Evolutionary conservation across 2,797 vertebrate genomes (phyloP).

Genomic region (Malurus leucopterus): DNA sequence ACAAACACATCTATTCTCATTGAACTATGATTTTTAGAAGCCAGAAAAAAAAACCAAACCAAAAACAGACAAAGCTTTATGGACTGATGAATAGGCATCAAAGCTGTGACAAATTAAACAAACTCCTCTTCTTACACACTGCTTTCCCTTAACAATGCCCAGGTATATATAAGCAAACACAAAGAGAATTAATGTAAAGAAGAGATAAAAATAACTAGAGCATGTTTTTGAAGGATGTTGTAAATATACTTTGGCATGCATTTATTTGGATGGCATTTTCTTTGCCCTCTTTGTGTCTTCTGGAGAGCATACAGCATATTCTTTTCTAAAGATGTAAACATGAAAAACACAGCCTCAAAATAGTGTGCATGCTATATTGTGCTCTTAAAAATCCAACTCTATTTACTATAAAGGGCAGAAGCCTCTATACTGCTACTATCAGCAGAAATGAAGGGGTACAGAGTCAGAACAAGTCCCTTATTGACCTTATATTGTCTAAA

Average conservation of each 20-base stretch:
- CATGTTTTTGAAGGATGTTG: background rate
- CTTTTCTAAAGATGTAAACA: constrained; percentile 1
- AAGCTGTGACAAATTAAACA: background rate
- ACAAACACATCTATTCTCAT: background rate
- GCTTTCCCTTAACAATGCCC: background rate
- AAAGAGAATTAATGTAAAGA: background rate
- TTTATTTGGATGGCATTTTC: constrained; percentile 26
- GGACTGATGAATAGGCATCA: background rate
- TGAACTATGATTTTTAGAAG: background rate
- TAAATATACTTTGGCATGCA: constrained; percentile 1
- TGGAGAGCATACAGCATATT: background rate
- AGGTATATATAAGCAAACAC: background rate
- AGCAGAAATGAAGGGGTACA: constrained; percentile 31
- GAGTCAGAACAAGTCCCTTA: constrained; percentile 31
- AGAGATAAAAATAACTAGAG: background rate
- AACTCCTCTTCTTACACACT: background rate
- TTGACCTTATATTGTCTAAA: constrained; percentile 38
- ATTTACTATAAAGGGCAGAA: background rate
- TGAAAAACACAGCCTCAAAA: background rate
- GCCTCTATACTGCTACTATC: constrained; percentile 16
- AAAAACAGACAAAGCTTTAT: background rate
- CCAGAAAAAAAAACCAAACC: background rate
- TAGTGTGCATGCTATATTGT: background rate
- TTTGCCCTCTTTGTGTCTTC: background rate
- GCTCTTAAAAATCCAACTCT: background rate